Conservation (phyloP, 2,888 invertebrate species). For the Sphaerophoria rueppellii region DNA sequence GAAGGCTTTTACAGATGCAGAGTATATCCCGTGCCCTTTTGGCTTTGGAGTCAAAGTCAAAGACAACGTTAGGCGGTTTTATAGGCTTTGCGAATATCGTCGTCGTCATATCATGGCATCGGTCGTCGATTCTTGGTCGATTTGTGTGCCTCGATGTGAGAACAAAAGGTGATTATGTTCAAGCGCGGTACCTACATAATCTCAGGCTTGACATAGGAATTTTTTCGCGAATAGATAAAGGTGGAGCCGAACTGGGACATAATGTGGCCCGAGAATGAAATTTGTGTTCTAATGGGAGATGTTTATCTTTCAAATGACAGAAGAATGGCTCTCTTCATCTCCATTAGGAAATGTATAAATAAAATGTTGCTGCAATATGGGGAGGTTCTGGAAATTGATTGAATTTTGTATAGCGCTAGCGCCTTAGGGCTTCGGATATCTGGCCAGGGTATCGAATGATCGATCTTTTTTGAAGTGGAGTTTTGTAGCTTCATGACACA, state of each 20-base stretch:
- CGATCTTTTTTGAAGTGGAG: too few relatives aligned
- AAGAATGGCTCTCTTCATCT: not conserved
- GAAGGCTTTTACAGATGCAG: not conserved
- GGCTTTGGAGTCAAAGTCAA: not conserved
- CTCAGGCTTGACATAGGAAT: slow-evolving; percentile 56
- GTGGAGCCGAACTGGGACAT: slow-evolving; percentile 43
- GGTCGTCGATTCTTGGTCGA: not conserved
- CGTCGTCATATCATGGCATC: too few relatives aligned
- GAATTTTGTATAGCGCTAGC: slow-evolving; percentile 30
- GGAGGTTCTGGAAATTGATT: slow-evolving; percentile 44
- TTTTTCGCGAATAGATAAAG: slow-evolving; percentile 33
- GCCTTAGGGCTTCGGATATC: not conserved
- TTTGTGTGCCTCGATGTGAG: slow-evolving; percentile 14
- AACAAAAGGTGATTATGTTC: slow-evolving; percentile 69
- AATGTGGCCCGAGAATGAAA: slow-evolving; percentile 42
- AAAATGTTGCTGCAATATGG: not conserved
- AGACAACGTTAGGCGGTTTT: not conserved
- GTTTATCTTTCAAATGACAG: slow-evolving; percentile 44
- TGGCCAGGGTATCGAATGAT: too few relatives aligned
- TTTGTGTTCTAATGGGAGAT: slow-evolving; percentile 54
- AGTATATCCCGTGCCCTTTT: slow-evolving; percentile 45
- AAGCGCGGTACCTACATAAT: slow-evolving; percentile 10
- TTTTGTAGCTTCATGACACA: too few relatives aligned
- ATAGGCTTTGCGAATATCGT: slow-evolving; percentile 32
- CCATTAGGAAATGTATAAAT: not conserved